Percentiles rank a stretch among this genome's conserved stretches.
Evolutionary conservation across 2,888 invertebrate genomes (phyloP).

Genomic region (Nomada fabriciana): DNA sequence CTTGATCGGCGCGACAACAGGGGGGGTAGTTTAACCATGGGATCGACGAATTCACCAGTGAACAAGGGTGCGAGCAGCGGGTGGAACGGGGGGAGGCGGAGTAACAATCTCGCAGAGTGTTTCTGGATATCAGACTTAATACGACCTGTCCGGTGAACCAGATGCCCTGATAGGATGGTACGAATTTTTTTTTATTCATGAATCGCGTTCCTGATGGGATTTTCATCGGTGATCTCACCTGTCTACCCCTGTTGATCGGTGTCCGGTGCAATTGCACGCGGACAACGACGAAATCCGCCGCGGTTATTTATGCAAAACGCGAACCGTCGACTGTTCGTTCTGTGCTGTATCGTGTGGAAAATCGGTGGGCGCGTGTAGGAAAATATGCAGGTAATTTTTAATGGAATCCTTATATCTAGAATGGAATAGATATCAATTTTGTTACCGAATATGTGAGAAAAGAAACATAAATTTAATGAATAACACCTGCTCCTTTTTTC

Average conservation of each 20-base stretch:
- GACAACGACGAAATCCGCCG: conserved; percentile 37
- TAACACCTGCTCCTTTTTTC: no score
- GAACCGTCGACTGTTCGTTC: conserved; percentile 11
- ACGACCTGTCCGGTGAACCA: conserved; percentile 76
- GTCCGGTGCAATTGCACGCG: conserved; percentile 65
- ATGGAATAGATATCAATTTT: no score
- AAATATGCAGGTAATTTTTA: not conserved
- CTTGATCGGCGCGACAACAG: conserved; percentile 68
- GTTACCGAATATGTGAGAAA: no score
- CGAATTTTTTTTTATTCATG: conserved; percentile 79
- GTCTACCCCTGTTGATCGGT: conserved; percentile 69
- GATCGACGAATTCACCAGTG: conserved; percentile 63
- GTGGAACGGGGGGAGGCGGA: conserved; percentile 65
- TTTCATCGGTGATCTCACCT: conserved; percentile 77
- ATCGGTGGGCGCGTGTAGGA: conserved; percentile 7
- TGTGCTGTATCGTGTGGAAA: conserved; percentile 25
- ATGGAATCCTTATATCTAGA: no score
- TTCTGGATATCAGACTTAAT: conserved; percentile 79
- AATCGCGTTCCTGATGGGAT: conserved; percentile 77
- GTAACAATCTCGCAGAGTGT: conserved; percentile 80
- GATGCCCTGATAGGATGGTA: conserved; percentile 70
- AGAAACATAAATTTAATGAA: no score
- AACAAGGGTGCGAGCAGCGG: conserved; percentile 36
- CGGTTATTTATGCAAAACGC: conserved; percentile 64
- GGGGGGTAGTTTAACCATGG: conserved; percentile 69